Evolutionary conservation across 1,140 invertebrate genomes (phyloP), one percentile per base, ranked within the genome.

Genomic region (Drosophila jambulina): DNA sequence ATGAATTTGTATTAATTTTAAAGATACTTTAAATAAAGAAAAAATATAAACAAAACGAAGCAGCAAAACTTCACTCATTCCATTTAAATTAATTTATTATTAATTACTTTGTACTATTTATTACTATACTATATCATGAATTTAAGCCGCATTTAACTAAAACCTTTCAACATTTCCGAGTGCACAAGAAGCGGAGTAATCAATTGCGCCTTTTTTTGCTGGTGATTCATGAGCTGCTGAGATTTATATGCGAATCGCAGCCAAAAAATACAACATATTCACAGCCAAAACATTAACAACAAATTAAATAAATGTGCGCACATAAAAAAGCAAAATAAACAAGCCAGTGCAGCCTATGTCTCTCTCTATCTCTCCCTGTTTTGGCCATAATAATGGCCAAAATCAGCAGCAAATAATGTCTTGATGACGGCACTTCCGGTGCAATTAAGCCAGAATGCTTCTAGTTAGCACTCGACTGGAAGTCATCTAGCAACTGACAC

Each of bases 341-440:
- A 75, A 70, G 27, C 61, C 48, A 29, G 42, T 80, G 67, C 74
- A 69, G 15, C 21, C 15, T 9, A n/a, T 32, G 19, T 59, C 13
- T 53, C 10, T 27, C 34, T 17, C 23, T 25, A 0, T 23, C 21
- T 56, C 29, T 45, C 27, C 19, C 10, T 53, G 23, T 25, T 34
- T 60, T 42, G 59, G 72, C 29, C 59, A 75, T 51, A 77, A 68
- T 59, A 56, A 42, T 60, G 64, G 29, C 69, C 56, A 54, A 65
- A 48, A 70, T 25, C 60, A 59, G 63, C 23, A 43, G 45, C 42
- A 77, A 71, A 63, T 70, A 75, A 49, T 77, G 48, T 75, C 62
- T 59, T 84, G 69, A 78, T 88, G 85, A 88, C 69, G 78, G 69
- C 80, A 83, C 80, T 88, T 88, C 84, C 84, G 77, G 69, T 78